Evolutionary conservation across 2,797 vertebrate species (phyloP).

Genomic region (Pipistrellus pygmaeus): DNA sequence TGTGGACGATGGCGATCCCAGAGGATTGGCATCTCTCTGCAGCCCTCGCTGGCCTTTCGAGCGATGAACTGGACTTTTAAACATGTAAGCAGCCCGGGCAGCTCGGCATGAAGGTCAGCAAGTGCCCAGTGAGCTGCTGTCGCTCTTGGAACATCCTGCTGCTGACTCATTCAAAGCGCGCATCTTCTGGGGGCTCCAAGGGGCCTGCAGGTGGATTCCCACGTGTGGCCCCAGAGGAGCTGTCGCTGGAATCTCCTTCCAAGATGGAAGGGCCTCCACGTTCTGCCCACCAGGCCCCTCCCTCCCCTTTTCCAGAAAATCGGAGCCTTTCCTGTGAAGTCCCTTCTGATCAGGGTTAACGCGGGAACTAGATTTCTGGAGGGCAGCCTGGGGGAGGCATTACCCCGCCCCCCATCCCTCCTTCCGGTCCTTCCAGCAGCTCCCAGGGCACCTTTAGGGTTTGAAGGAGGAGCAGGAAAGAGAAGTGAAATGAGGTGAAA

Average conservation of each 20-base stretch:
- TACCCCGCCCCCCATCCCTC: not conserved
- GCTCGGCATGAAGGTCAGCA: constrained; percentile 63
- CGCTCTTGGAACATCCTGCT: constrained; percentile 36
- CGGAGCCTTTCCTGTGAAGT: not conserved
- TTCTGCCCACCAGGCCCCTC: not conserved
- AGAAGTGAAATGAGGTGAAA: not conserved
- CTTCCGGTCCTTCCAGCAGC: not conserved
- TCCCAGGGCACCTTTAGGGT: not conserved
- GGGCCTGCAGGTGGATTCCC: not conserved
- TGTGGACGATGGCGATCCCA: not conserved
- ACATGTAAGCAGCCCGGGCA: constrained; percentile 60
- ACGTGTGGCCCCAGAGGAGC: not conserved
- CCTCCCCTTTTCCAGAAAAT: not conserved
- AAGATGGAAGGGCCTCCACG: too few species aligned
- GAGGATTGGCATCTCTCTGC: constrained; percentile 30
- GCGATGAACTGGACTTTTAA: constrained; percentile 61
- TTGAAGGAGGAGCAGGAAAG: not conserved
- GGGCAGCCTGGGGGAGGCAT: not conserved
- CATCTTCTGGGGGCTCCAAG: not conserved
- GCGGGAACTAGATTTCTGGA: not conserved
- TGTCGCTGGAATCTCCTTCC: not conserved
- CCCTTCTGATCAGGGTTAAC: not conserved
- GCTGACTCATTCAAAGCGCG: not conserved
- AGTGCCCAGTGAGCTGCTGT: constrained; percentile 28
- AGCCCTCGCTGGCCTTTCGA: constrained; percentile 54